These are phyloP conservation scores for Clanis bilineata DNA, from an alignment of 2,888 invertebrate genomes.

Conservation along the genomic window DNA sequence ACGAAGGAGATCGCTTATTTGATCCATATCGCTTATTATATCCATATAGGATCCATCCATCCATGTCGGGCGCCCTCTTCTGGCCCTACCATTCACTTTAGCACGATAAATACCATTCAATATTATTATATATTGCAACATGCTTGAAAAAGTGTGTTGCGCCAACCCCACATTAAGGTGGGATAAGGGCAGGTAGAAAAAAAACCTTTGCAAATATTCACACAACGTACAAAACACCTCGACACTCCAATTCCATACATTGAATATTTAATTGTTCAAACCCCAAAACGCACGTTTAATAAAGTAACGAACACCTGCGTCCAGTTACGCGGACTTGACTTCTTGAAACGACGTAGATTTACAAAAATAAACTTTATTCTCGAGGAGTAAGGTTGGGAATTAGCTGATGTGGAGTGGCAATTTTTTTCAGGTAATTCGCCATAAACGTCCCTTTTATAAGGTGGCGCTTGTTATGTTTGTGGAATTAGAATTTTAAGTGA, in stretches of 20 bases:
- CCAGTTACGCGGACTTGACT: slow-evolving; percentile 21
- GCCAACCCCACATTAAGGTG: no score
- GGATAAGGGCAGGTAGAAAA: no score
- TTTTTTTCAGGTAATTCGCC: background rate
- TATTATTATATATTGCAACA: no score
- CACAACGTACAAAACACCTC: background rate
- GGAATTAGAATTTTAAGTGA: background rate
- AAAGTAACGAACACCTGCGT: slow-evolving; percentile 37
- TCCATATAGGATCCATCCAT: no score
- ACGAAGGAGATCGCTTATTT: no score
- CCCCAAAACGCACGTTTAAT: slow-evolving; percentile 30
- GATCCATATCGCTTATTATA: no score
- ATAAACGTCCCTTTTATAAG: slow-evolving; percentile 12
- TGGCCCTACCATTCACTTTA: no score
- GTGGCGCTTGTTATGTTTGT: background rate
- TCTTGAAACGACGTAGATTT: background rate
- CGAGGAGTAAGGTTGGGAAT: background rate
- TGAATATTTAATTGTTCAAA: background rate
- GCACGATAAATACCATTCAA: no score
- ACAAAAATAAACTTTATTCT: background rate
- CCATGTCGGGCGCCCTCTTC: no score
- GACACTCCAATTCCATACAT: background rate
- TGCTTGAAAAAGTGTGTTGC: no score
- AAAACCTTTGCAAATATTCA: background rate
- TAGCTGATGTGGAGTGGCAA: background rate